Conservation (phyloP, 2,113 vertebrate genomes). For the Sapajus apella region DNA sequence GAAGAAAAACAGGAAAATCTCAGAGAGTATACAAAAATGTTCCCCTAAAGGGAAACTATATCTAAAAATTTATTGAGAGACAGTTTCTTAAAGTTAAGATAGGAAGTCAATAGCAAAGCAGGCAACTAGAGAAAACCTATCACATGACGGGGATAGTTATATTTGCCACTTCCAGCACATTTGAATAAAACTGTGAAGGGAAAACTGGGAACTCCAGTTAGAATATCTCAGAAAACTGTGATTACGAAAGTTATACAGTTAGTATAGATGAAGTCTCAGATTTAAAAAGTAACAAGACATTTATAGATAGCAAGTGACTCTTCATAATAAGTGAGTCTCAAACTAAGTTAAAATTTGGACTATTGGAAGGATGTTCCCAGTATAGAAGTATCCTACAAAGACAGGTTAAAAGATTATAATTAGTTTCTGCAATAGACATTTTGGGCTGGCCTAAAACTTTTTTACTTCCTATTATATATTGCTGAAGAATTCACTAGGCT, state of each 20-base stretch:
- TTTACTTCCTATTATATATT: not conserved
- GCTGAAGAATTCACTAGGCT: not conserved
- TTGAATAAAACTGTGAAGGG: not conserved
- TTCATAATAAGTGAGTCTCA: not conserved
- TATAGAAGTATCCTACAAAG: not conserved
- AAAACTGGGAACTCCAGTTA: not conserved
- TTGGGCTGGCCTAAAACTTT: not conserved
- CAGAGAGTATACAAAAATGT: not conserved
- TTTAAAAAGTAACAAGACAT: not conserved
- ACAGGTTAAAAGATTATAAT: not conserved
- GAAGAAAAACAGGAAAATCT: not conserved
- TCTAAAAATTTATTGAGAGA: not conserved
- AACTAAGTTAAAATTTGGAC: not conserved
- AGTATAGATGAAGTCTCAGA: not conserved
- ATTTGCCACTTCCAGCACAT: not conserved
- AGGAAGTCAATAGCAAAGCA: not conserved
- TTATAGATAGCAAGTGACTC: not conserved
- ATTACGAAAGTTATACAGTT: not conserved
- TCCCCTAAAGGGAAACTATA: not conserved
- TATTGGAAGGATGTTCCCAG: not conserved
- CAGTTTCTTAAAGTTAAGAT: not conserved
- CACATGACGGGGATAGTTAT: not conserved
- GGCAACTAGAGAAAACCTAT: not conserved
- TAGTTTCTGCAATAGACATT: not conserved
- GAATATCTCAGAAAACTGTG: not conserved